Evolutionary conservation across 2,797 vertebrate genomes (phyloP), one percentile per base, ranked within the genome.

Genomic region (Acipenser ruthenus): DNA sequence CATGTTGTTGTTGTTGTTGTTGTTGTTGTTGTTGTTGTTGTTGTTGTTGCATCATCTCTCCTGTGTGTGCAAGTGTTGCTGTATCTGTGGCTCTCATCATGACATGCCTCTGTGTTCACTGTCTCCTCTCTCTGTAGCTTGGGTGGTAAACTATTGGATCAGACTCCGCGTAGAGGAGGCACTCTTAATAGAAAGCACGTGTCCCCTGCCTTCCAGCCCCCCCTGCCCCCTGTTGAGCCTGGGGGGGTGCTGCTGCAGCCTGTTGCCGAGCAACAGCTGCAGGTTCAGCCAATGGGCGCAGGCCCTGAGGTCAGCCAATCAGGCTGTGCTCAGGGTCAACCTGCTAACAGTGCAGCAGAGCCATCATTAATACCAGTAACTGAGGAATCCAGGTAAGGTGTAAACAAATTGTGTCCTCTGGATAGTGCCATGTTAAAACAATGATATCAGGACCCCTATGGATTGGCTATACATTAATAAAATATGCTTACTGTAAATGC

Each of bases 101-200:
- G 15, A 18, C 79, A 82, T 79, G 78, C 76, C 76, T 84, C 80
- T 62, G 75, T 83, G 71, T 62, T 74, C 85, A 90, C 75, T 72
- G 79, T 86, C 77, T 83, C 86, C 85, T 82, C 79, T 76, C 75
- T 80, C 86, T 90, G 83, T 92, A 97, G 94, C 91, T 87, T 91
- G 87, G 84, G 93, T 94, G 93, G 93, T 88, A 98, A 99, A 93
- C 88, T 93, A 88, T 79, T 82, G 91, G 96, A 99, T 79, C 89
- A 94, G 88, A 90, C 86, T 75, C 87, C 89, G 10, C 93, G 94
- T 91, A 90, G 95, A 88, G 90, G 91, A 86, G 88, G 80, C 89
- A 96, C 94, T 79, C 84, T 98, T 90, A 93, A 82, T 91, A 95
- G 95, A 93, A 99, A 99, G 90, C 96, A 97, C 84, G 87, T 89